A percentile compares a stretch with the other conserved stretches of the same genome.
These are phyloP conservation scores for Homarus americanus DNA, from an alignment of 1,140 invertebrate genomes.

Conservation along the genomic window DNA sequence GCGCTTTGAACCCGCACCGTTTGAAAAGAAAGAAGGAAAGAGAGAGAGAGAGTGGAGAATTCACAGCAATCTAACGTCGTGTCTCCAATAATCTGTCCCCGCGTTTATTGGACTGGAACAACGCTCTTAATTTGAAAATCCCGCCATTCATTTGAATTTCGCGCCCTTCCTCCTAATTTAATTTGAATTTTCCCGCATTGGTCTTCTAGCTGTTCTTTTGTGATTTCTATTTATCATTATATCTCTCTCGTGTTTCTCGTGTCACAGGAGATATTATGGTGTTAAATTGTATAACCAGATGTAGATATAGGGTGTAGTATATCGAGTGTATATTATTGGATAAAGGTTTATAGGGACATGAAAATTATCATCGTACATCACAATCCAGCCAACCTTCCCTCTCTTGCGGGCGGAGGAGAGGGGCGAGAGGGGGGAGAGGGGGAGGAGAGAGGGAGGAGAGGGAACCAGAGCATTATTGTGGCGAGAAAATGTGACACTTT, in stretches of 20 bases:
- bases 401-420: conserved; percentile 14
- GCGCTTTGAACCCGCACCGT: conserved; percentile 39
- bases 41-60: conserved; percentile 50
- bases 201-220: too few species aligned
- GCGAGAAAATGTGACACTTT: conserved; percentile 69
- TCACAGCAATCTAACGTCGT: conserved; percentile 51
- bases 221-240: too few species aligned
- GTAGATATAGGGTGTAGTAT: too few species aligned
- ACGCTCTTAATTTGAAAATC: conserved; percentile 73
- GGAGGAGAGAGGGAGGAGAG: neutral
- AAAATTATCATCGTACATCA: too few species aligned
- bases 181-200: conserved; percentile 70
- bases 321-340: too few species aligned
- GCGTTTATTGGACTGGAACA: conserved; percentile 70
- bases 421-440: neutral
- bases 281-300: too few species aligned
- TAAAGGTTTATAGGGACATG: too few species aligned
- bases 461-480: conserved; percentile 57
- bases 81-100: conserved; percentile 67
- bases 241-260: too few species aligned
- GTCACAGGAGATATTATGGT: too few species aligned
- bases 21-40: conserved; percentile 37
- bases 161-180: conserved; percentile 70
- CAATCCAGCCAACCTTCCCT: too few species aligned
- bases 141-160: conserved; percentile 72